These are phyloP conservation scores for Fissipunctia ypsillon DNA, from an alignment of 2,888 invertebrate species.

Conservation along the genomic window DNA sequence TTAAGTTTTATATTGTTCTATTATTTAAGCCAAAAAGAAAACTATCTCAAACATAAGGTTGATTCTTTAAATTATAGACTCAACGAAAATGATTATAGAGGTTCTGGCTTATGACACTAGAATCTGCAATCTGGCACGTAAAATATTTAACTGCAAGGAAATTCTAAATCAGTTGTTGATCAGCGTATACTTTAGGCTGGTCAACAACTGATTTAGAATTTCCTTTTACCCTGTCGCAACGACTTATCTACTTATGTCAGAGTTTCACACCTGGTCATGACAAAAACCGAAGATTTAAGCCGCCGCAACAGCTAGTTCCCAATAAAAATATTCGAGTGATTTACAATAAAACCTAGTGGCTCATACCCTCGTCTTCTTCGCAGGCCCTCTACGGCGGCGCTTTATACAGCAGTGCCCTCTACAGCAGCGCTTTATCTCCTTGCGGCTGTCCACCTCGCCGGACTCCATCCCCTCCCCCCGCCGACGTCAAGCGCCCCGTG, in stretches of 20 bases:
- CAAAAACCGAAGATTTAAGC: too few species aligned
- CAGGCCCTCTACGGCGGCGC: conserved; percentile 88
- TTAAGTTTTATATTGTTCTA: conserved; percentile 3
- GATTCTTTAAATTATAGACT: not conserved
- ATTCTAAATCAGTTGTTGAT: not conserved
- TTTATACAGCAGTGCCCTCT: conserved; percentile 86
- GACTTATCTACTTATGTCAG: too few species aligned
- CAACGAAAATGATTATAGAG: not conserved
- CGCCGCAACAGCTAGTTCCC: too few species aligned
- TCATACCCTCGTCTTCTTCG: conserved; percentile 24
- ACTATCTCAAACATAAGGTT: not conserved
- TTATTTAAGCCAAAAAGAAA: not conserved
- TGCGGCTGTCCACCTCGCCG: conserved; percentile 87
- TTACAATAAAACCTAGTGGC: not conserved
- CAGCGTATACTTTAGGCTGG: too few species aligned
- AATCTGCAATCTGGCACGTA: not conserved
- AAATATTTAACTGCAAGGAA: not conserved
- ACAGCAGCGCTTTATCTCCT: conserved; percentile 86
- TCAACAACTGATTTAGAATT: too few species aligned
- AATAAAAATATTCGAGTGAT: not conserved
- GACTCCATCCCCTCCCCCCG: conserved; percentile 83
- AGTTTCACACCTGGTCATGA: too few species aligned
- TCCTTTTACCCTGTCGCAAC: too few species aligned
- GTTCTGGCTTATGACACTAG: not conserved
- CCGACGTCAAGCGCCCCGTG: conserved; percentile 89